phyloP scores from a whole-genome alignment of 2,113 vertebrate species.

The Pachyramphus minor region DNA sequence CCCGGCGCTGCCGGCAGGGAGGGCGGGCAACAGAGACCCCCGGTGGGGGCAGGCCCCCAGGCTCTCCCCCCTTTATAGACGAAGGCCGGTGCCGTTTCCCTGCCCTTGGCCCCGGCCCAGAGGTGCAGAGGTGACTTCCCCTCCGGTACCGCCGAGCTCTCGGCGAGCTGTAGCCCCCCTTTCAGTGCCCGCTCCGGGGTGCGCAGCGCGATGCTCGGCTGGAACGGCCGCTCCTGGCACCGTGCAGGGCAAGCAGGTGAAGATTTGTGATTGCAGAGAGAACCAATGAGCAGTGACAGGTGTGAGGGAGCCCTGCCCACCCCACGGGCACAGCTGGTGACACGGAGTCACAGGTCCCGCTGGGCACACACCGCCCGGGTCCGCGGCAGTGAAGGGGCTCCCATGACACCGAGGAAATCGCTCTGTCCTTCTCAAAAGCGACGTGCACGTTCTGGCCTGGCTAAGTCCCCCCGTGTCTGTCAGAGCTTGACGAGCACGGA shows the following conservation, averaged over 20 bases:
- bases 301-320: not conserved
- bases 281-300: not conserved
- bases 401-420: not conserved
- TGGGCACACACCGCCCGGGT: not conserved
- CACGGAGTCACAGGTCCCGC: not conserved
- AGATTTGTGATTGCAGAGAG: not conserved
- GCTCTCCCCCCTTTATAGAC: not conserved
- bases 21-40: not conserved
- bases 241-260: not conserved
- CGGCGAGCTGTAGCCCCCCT: no score
- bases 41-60: no score
- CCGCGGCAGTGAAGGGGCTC: not conserved
- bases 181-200: not conserved
- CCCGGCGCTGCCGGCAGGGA: not conserved
- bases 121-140: not conserved
- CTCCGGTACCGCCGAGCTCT: not conserved
- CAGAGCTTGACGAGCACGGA: not conserved
- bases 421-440: conserved; percentile 34
- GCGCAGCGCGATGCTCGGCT: not conserved
- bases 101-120: not conserved
- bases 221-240: not conserved
- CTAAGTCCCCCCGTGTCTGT: not conserved
- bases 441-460: not conserved
- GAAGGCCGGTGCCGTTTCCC: not conserved
- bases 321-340: not conserved